Evolutionary conservation across 2,113 vertebrate genomes (phyloP).

Genomic region (Scatophagus argus): DNA sequence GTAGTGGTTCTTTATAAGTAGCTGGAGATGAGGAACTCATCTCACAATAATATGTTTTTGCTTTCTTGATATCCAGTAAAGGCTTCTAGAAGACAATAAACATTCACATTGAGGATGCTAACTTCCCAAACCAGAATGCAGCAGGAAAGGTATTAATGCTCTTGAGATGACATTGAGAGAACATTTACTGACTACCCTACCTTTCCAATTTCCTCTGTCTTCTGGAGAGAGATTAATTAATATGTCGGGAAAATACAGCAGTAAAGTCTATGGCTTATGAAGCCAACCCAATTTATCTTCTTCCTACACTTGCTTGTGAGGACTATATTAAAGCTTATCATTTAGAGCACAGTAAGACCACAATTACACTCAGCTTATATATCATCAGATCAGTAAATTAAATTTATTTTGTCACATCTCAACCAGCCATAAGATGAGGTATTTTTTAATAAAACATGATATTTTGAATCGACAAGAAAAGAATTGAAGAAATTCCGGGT

Average conservation of each 20-base stretch:
- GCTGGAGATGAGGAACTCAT: neutral
- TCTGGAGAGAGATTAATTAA: conserved; percentile 69
- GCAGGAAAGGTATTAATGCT: conserved; percentile 56
- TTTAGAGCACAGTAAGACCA: conserved; percentile 43
- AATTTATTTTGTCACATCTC: conserved; percentile 39
- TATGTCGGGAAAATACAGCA: conserved; percentile 64
- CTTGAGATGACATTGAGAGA: conserved; percentile 72
- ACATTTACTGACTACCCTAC: conserved; percentile 48
- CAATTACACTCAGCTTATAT: conserved; percentile 47
- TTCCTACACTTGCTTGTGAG: conserved; percentile 38
- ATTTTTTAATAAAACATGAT: conserved; percentile 67
- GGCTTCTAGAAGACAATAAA: neutral
- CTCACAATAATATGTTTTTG: neutral
- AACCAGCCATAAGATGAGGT: conserved; percentile 30
- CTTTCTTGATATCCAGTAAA: neutral
- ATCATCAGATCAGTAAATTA: no score
- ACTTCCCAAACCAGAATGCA: no score
- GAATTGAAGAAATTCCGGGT: conserved; percentile 42
- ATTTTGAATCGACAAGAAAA: conserved; percentile 26
- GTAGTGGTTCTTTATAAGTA: neutral
- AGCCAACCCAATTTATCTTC: conserved; percentile 55
- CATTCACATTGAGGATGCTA: neutral
- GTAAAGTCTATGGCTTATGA: conserved; percentile 47
- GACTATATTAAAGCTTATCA: conserved; percentile 63
- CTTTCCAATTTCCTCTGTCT: conserved; percentile 50